phyloP scores from a whole-genome alignment of 2,113 vertebrate genomes.

The Scomber scombrus region DNA sequence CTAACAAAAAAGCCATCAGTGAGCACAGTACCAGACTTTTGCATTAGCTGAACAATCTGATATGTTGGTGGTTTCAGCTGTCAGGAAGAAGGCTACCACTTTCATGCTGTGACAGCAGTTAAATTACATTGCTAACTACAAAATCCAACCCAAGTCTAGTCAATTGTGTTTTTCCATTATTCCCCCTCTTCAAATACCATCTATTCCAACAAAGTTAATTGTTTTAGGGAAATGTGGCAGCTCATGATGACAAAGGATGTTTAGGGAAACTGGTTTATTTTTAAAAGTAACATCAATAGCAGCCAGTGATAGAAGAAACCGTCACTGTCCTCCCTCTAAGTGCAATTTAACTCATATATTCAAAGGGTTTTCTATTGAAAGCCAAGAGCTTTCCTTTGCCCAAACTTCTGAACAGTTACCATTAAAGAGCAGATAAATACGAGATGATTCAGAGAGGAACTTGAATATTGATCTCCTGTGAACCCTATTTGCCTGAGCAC shows the following conservation, averaged over 20 bases:
- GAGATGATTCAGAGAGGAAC: constrained; percentile 9
- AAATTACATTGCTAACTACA: neutral
- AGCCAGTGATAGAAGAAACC: neutral
- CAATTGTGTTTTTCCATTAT: neutral
- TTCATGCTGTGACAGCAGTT: too few relatives aligned
- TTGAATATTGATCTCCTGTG: constrained; percentile 14
- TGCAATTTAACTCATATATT: neutral
- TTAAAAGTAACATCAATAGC: neutral
- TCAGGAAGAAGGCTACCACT: too few relatives aligned
- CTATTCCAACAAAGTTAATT: too few relatives aligned
- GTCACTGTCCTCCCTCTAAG: neutral
- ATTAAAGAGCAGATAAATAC: neutral
- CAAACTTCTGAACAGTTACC: neutral
- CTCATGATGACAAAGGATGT: neutral
- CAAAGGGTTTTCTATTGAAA: neutral
- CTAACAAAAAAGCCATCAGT: neutral
- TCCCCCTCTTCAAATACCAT: too few relatives aligned
- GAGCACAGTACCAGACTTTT: neutral
- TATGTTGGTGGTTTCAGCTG: too few relatives aligned
- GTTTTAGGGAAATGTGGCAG: too few relatives aligned
- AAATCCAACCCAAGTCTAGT: neutral
- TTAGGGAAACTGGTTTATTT: neutral
- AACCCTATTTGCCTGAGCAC: constrained; percentile 29
- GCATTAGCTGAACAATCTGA: neutral
- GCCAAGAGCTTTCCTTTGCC: neutral